Percentiles rank a stretch among this genome's conserved stretches.
Evolutionary conservation across 2,113 vertebrate species (phyloP).

Genomic region (Ictidomys tridecemlineatus): DNA sequence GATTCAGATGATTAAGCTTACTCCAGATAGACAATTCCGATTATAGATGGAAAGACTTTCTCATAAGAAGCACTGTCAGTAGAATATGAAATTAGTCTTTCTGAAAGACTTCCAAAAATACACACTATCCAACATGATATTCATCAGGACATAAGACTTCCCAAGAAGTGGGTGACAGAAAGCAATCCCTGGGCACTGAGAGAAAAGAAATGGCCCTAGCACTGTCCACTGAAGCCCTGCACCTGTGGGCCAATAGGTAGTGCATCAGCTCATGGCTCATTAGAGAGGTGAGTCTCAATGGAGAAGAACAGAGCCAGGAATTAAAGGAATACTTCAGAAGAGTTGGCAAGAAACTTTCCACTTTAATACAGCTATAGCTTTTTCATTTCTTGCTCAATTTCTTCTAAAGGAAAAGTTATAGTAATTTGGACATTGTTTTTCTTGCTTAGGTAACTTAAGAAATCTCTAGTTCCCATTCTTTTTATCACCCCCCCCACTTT

Average conservation of each 20-base stretch:
- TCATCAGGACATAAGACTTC: background rate
- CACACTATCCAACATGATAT: no score
- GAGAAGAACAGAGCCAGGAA: background rate
- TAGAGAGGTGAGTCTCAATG: fast-evolving
- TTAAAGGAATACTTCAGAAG: background rate
- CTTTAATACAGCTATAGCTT: background rate
- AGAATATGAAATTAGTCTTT: background rate
- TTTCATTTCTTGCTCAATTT: background rate
- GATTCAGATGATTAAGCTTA: background rate
- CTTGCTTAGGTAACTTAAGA: background rate
- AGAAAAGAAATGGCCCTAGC: background rate
- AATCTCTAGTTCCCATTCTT: background rate
- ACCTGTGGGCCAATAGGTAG: no score
- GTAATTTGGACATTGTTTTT: background rate
- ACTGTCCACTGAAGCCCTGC: background rate
- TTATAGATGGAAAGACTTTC: background rate
- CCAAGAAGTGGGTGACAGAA: background rate
- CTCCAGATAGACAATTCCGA: background rate
- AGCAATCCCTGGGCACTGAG: background rate
- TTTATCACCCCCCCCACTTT: background rate
- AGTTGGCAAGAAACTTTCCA: background rate
- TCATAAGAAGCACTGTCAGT: background rate
- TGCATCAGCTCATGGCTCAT: background rate
- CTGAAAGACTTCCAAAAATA: background rate
- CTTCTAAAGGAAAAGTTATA: background rate